phyloP scores from a whole-genome alignment of 1,140 invertebrate genomes.

The Bombus consobrinus region DNA sequence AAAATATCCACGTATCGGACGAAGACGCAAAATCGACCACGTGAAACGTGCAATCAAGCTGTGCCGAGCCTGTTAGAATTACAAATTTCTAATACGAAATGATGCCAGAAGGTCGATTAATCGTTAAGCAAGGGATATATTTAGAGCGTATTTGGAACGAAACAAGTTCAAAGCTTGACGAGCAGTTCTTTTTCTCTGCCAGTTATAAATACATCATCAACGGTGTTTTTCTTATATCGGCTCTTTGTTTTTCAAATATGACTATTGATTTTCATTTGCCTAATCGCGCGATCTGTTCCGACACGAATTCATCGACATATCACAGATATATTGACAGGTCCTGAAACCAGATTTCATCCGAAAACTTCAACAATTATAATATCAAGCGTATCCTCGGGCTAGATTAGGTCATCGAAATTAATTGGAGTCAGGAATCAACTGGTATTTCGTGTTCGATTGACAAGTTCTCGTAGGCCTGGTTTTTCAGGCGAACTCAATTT shows the following conservation, averaged over 20 bases:
- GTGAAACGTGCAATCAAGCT: slow-evolving; percentile 14
- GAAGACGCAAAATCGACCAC: not conserved
- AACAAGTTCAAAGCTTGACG: not conserved
- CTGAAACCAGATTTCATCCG: not conserved
- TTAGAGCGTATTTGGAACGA: slow-evolving; percentile 7
- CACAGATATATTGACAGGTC: too few relatives aligned
- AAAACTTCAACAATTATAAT: not conserved
- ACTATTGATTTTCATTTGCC: too few relatives aligned
- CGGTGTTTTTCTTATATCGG: too few relatives aligned
- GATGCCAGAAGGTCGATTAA: slow-evolving; percentile 11
- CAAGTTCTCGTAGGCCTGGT: not conserved
- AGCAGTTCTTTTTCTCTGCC: not conserved
- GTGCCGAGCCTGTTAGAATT: not conserved
- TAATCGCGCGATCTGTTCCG: too few relatives aligned
- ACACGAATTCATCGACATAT: too few relatives aligned
- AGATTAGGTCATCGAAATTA: not conserved
- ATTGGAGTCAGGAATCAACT: not conserved
- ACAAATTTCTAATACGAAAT: slow-evolving; percentile 1
- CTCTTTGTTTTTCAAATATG: too few relatives aligned
- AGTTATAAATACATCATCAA: too few relatives aligned
- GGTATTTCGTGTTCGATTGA: not conserved
- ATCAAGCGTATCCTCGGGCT: too few relatives aligned
- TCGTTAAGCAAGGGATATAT: not conserved
- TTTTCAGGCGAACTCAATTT: slow-evolving; percentile 36
- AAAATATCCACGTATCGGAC: not conserved